These are phyloP conservation scores for Eremophila alpestris DNA, from an alignment of 2,797 vertebrate genomes.

Conservation along the genomic window DNA sequence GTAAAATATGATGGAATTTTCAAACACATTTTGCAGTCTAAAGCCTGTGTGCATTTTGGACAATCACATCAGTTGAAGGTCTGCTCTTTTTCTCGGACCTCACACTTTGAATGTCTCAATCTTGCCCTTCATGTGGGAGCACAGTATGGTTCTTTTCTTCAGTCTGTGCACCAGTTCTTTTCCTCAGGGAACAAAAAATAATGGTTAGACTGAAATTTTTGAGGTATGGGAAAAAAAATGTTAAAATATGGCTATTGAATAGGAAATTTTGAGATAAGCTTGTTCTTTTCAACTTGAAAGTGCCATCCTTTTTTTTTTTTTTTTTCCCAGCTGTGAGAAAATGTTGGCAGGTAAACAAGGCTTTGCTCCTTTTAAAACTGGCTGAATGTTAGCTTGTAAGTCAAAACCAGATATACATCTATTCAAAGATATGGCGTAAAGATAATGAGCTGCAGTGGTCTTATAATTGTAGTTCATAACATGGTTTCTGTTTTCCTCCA, in stretches of 20 bases:
- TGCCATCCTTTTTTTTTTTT: neutral
- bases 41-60: neutral
- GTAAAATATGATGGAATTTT: neutral
- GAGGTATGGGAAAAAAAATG: neutral
- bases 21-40: neutral
- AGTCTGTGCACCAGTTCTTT: neutral
- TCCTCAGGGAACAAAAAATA: neutral
- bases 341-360: neutral
- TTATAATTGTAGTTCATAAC: neutral
- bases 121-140: neutral
- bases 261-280: neutral
- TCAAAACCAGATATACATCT: neutral
- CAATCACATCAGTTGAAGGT: neutral
- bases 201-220: neutral
- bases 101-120: neutral
- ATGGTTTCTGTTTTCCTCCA: neutral
- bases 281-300: neutral
- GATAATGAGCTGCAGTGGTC: neutral
- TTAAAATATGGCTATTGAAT: neutral
- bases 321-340: neutral
- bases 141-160: neutral
- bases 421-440: neutral
- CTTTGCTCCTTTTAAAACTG: neutral
- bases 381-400: neutral
- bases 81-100: neutral